Conservation (phyloP, 2,113 vertebrate genomes). For the Pontoporia blainvillei region DNA sequence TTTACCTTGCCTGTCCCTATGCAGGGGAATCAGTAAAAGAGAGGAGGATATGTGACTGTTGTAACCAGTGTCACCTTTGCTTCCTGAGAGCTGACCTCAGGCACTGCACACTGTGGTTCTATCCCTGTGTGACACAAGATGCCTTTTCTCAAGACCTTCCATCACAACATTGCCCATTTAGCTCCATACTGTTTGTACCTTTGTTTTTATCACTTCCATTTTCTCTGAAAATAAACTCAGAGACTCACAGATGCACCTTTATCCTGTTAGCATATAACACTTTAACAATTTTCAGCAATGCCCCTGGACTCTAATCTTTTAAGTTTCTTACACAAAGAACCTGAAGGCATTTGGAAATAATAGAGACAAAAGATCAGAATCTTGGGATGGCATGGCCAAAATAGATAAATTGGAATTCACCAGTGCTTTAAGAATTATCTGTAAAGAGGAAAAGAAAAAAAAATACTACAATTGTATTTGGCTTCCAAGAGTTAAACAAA, state of each 20-base stretch:
- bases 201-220: not conserved
- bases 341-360: constrained; percentile 21
- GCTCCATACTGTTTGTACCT: not conserved
- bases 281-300: not conserved
- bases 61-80: not conserved
- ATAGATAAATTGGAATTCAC: constrained; percentile 10
- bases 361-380: not conserved
- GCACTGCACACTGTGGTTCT: not conserved
- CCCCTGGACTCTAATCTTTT: not conserved
- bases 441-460: not conserved
- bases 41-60: not conserved
- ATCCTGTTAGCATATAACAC: not conserved
- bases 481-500: constrained; percentile 17
- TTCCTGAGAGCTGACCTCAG: not conserved
- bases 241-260: not conserved
- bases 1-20: not conserved
- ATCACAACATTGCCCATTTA: not conserved
- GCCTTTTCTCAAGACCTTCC: not conserved
- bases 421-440: constrained; percentile 5
- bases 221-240: not conserved
- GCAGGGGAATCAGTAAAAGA: not conserved
- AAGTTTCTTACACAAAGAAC: constrained; percentile 36
- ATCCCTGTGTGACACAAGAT: not conserved
- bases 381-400: not conserved
- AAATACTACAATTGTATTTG: not conserved